phyloP scores from a whole-genome alignment of 2,888 invertebrate species.

The Diplolepis rosae region DNA sequence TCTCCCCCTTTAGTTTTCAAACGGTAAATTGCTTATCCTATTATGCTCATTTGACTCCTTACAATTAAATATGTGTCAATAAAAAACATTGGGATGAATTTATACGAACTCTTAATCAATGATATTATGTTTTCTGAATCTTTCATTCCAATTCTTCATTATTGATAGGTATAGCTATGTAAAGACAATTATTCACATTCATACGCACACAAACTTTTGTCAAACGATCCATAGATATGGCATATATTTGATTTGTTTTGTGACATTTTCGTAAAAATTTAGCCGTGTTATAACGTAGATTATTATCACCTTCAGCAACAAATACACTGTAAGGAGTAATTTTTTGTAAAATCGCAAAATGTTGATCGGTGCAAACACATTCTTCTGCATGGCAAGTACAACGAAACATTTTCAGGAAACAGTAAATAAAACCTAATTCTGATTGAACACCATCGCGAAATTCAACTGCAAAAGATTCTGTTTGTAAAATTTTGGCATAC shows the following conservation, averaged over 20 bases:
- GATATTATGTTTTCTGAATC: no score
- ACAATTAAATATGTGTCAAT: no score
- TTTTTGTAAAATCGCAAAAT: constrained; percentile 39
- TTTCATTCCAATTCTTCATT: no score
- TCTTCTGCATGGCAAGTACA: constrained; percentile 34
- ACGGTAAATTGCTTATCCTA: no score
- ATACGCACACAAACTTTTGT: constrained; percentile 33
- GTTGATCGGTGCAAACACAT: constrained; percentile 38
- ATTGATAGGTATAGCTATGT: no score
- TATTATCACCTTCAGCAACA: constrained; percentile 34
- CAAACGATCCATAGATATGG: constrained; percentile 26
- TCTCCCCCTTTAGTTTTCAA: no score
- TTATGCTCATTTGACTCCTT: no score
- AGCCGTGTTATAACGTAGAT: constrained; percentile 16
- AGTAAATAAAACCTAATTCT: constrained; percentile 36
- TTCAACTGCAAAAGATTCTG: constrained; percentile 32
- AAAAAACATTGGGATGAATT: no score
- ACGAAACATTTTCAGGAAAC: constrained; percentile 32
- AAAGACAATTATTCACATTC: no score
- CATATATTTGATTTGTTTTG: constrained; percentile 27
- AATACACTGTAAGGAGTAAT: constrained; percentile 30
- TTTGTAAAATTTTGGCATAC: constrained; percentile 37
- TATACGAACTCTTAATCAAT: no score
- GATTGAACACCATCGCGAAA: constrained; percentile 16
- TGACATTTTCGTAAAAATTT: constrained; percentile 40